Evolutionary conservation across 2,888 invertebrate genomes (phyloP), one percentile per base, ranked within the genome.

Genomic region (Ectropis crepuscularia): DNA sequence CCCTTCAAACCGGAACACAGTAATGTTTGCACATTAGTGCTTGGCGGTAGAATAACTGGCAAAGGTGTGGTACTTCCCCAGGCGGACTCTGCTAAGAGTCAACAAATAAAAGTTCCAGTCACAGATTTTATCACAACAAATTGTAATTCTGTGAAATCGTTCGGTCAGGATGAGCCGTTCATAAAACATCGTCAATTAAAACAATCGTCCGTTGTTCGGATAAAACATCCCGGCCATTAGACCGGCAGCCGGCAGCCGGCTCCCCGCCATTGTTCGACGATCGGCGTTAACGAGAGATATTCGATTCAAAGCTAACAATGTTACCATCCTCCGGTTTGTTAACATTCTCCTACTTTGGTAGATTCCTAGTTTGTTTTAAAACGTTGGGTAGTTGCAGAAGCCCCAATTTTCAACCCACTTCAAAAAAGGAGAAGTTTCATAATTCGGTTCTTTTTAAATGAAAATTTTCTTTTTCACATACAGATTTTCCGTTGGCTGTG

Each of bases 261-360:
- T 61, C 69, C 68, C 77, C 68, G 73, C 75, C 78, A 71, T 77
- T 79, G 77, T 79, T 78, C 75, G 76, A 76, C 77, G 71, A 74
- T 75, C 72, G 70, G 60, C 64, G 67, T 68, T 72, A 69, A 67
- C 62, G 68, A 53, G 55, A 64, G 64, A 64, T 58, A 59, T 55
- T 69, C 71, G 74, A 77, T 74, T 77, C 75, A 76, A 72, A 71
- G 64, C 60, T 65, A 61, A 57, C 64, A 60, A 57, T 57, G 60
- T 61, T 57, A 51, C 38, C 45, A 55, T 12, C 16, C 45, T 6
- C 45, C 45, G n/a, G 12, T 54, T 54, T 54, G 53, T 54, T 45
- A 38, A 36, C 54, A 43, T 36, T 43, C 37, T 43, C 42, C 9
- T 28, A 42, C 53, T 53, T 54, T 54, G 54, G 45, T 54, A 38